A percentile compares a stretch with the other conserved stretches of the same genome.
Conservation (phyloP, 2,888 invertebrate genomes). For the Boloria euphrosyne region DNA sequence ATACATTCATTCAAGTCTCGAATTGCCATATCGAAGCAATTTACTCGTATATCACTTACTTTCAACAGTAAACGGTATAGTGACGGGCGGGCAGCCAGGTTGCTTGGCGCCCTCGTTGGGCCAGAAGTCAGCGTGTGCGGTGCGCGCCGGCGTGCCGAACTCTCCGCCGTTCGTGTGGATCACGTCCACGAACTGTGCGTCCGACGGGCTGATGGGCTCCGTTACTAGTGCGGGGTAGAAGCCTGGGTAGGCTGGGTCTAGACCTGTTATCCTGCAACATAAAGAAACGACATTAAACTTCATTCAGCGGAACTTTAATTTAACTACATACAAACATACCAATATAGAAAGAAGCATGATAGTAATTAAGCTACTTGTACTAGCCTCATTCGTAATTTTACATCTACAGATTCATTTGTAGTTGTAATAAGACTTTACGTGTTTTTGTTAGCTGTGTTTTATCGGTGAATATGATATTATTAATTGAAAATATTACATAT, state of each 20-base stretch:
- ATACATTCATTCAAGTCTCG: too few relatives aligned
- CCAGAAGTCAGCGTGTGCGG: conserved; percentile 72
- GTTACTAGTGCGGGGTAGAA: conserved; percentile 25
- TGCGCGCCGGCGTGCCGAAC: conserved; percentile 56
- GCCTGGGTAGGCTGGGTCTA: conserved; percentile 29
- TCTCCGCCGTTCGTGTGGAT: conserved; percentile 75
- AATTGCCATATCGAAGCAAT: too few relatives aligned
- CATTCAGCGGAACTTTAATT: background rate
- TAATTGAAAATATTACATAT: too few relatives aligned
- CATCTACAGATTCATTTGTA: too few relatives aligned
- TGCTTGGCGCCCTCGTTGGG: conserved; percentile 76
- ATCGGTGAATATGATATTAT: too few relatives aligned
- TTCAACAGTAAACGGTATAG: conserved; percentile 41
- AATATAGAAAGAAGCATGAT: too few relatives aligned
- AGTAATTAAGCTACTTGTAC: too few relatives aligned
- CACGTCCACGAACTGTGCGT: conserved; percentile 74
- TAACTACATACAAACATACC: too few relatives aligned
- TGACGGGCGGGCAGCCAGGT: conserved; percentile 65
- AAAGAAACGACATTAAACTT: background rate
- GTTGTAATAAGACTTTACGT: background rate
- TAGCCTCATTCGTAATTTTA: too few relatives aligned
- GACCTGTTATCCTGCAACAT: conserved; percentile 23
- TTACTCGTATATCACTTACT: conserved; percentile 47
- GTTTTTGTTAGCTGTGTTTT: too few relatives aligned
- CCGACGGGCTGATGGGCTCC: conserved; percentile 45